phyloP scores from a whole-genome alignment of 2,888 invertebrate species.

The Meiosimyza decipiens region DNA sequence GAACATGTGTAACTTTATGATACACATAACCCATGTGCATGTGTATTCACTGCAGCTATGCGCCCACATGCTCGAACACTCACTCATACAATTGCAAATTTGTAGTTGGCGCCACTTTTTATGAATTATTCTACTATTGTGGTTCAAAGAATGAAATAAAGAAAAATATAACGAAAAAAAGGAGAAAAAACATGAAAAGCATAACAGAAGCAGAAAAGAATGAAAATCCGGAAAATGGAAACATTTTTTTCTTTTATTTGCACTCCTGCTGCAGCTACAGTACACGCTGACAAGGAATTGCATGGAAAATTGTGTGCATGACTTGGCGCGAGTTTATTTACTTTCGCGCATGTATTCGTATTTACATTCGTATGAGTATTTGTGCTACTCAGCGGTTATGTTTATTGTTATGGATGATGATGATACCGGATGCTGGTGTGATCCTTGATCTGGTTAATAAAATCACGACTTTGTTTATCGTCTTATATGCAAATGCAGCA shows the following conservation, averaged over 20 bases:
- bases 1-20: neutral
- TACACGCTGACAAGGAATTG: neutral
- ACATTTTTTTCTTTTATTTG: neutral
- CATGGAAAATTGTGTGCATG: neutral
- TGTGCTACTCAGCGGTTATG: too few relatives aligned
- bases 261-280: neutral
- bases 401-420: too few relatives aligned
- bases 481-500: too few relatives aligned
- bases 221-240: neutral
- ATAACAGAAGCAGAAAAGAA: neutral
- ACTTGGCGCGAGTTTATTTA: too few relatives aligned
- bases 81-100: conserved; percentile 1
- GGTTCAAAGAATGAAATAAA: too few relatives aligned
- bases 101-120: neutral
- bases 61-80: neutral
- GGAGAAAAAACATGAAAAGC: neutral
- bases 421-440: too few relatives aligned
- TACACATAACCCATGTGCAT: neutral
- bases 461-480: too few relatives aligned
- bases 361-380: too few relatives aligned
- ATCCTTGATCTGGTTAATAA: too few relatives aligned
- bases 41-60: too few relatives aligned
- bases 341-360: too few relatives aligned
- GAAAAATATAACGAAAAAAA: neutral
- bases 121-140: neutral